These are phyloP conservation scores for Drosophila melanocephala DNA, from an alignment of 2,888 invertebrate genomes.

Conservation along the genomic window DNA sequence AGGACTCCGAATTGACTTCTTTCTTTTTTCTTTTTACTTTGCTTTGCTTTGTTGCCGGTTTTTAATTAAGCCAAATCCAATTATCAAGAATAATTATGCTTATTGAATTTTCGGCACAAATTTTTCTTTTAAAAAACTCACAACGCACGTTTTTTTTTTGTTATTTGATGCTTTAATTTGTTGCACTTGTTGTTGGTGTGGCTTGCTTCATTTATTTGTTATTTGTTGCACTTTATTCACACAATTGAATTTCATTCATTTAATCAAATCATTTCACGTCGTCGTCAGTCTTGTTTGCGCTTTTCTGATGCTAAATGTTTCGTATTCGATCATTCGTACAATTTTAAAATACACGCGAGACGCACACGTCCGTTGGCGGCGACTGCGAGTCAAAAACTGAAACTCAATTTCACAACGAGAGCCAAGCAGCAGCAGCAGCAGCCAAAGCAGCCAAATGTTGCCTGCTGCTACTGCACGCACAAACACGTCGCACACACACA, in stretches of 20 bases:
- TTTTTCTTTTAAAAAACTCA: slow-evolving; percentile 12
- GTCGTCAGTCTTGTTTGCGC: slow-evolving; percentile 52
- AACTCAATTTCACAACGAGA: slow-evolving; percentile 55
- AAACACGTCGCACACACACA: slow-evolving; percentile 1
- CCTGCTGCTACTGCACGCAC: slow-evolving; percentile 26
- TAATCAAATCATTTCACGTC: slow-evolving; percentile 29
- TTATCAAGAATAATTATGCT: slow-evolving; percentile 40
- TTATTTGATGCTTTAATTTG: slow-evolving; percentile 6
- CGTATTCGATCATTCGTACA: slow-evolving; percentile 65
- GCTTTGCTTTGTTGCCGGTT: slow-evolving; percentile 10
- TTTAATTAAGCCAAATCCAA: slow-evolving; percentile 49
- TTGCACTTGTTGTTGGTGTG: slow-evolving; percentile 30
- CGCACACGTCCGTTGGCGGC: slow-evolving; percentile 68
- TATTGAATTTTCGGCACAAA: slow-evolving; percentile 28
- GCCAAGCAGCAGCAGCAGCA: slow-evolving; percentile 23
- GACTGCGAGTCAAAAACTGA: slow-evolving; percentile 77
- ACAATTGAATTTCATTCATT: slow-evolving; percentile 27
- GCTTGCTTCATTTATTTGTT: slow-evolving; percentile 16
- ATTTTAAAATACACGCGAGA: slow-evolving; percentile 54
- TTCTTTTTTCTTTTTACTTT: slow-evolving; percentile 13
- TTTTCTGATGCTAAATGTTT: slow-evolving; percentile 47
- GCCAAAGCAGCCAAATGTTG: slow-evolving; percentile 37
- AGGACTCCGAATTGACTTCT: slow-evolving; percentile 18
- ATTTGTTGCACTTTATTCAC: slow-evolving; percentile 28
- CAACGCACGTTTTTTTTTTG: slow-evolving; percentile 6